These are phyloP conservation scores for Dryocosmus kuriphilus DNA, from an alignment of 2,888 invertebrate genomes.

Conservation along the genomic window DNA sequence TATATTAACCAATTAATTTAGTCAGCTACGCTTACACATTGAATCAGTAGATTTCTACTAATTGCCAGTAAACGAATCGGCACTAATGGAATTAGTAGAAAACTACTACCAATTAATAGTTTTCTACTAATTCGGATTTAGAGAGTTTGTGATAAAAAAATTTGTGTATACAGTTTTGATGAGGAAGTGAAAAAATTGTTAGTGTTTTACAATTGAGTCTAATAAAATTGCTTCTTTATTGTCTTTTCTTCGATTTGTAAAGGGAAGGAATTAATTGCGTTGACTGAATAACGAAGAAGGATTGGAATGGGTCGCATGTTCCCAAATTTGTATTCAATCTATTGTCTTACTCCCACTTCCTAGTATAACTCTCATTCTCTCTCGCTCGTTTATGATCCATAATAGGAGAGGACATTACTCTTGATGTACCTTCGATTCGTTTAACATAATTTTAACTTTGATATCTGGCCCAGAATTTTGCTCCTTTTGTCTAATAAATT, in stretches of 20 bases:
- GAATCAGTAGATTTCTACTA: no score
- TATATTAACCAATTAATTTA: no score
- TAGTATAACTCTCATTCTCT: constrained; percentile 49
- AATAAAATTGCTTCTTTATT: background rate
- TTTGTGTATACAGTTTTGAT: no score
- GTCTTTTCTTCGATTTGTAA: background rate
- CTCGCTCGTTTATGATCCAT: constrained; percentile 60
- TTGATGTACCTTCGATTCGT: constrained; percentile 73
- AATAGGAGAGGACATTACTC: constrained; percentile 70
- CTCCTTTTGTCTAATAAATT: no score
- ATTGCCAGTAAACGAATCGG: no score
- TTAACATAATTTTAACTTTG: background rate
- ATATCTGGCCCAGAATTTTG: no score
- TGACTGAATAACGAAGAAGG: constrained; percentile 60
- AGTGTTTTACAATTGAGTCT: background rate
- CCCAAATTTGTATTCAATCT: constrained; percentile 75
- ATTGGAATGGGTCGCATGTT: constrained; percentile 73
- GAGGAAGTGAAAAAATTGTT: no score
- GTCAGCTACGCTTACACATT: no score
- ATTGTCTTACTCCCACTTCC: constrained; percentile 68
- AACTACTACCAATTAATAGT: no score
- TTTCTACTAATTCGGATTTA: no score
- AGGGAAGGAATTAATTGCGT: constrained; percentile 54
- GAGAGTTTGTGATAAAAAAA: no score
- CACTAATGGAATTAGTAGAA: no score